Conservation (phyloP, 2,797 vertebrate genomes). For the Coluber constrictor region DNA sequence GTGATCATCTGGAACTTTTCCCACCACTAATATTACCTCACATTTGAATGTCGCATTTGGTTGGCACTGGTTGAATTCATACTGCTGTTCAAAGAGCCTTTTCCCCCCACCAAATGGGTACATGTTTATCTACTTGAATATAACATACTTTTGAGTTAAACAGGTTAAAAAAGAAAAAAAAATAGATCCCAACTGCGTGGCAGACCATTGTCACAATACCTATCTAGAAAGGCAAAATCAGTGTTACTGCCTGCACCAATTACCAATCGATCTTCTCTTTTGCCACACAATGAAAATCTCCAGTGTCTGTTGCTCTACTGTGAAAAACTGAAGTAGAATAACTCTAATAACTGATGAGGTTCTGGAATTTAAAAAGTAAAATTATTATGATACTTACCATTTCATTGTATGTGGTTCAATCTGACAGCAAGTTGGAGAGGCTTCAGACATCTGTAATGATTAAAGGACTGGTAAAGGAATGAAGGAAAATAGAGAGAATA, state of each 20-base stretch:
- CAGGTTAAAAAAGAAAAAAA: background rate
- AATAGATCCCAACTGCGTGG: background rate
- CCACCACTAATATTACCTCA: background rate
- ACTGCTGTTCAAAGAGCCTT: background rate
- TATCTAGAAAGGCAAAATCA: background rate
- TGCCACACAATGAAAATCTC: background rate
- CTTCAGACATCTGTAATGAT: slow-evolving; percentile 67
- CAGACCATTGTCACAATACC: background rate
- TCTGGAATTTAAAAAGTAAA: slow-evolving; percentile 42
- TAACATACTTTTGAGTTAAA: background rate
- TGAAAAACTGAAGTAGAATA: background rate
- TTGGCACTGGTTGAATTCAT: background rate
- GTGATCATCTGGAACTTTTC: background rate
- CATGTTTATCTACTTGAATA: background rate
- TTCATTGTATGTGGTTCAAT: slow-evolving; percentile 48
- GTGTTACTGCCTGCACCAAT: background rate
- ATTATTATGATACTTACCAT: slow-evolving; percentile 32
- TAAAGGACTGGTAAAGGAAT: slow-evolving; percentile 62
- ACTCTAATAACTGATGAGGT: slow-evolving; percentile 19
- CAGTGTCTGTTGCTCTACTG: background rate
- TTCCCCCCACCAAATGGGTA: background rate
- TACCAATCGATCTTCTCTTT: background rate
- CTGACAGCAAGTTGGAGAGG: slow-evolving; percentile 61
- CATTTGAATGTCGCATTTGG: background rate
- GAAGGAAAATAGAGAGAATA: slow-evolving; percentile 68